These are phyloP conservation scores for Pseudococcus viburni DNA, from an alignment of 2,888 invertebrate genomes.

Conservation along the genomic window DNA sequence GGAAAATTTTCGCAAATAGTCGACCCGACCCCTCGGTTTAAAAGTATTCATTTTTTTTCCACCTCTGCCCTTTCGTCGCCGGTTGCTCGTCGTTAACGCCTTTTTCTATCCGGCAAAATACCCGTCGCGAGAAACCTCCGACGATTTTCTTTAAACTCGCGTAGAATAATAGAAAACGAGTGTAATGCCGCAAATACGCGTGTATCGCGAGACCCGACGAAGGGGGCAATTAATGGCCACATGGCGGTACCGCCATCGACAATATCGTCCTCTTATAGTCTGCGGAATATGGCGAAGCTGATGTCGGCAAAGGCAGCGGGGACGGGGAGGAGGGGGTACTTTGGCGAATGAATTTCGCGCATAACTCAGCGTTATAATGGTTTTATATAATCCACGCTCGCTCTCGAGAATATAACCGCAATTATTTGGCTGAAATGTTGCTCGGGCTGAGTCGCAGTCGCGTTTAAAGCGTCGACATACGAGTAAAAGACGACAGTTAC, in stretches of 20 bases:
- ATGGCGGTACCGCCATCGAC: background rate
- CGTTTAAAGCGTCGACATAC: too few species aligned
- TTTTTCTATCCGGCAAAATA: background rate
- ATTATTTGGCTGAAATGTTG: constrained; percentile 29
- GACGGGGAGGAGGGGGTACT: background rate
- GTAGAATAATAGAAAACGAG: background rate
- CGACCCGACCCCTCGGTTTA: background rate
- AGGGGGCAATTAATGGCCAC: constrained; percentile 13
- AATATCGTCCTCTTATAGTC: background rate
- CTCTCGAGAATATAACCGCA: constrained; percentile 14
- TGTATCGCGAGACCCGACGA: background rate
- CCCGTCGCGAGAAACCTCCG: background rate
- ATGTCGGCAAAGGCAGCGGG: background rate
- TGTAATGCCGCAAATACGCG: background rate
- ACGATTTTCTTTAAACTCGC: background rate
- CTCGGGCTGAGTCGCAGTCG: background rate
- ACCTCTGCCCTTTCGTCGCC: background rate
- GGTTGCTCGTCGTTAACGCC: background rate
- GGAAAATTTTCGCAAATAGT: background rate
- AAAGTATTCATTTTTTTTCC: background rate
- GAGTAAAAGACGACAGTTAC: constrained; percentile 12
- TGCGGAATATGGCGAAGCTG: background rate
- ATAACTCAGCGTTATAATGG: constrained; percentile 43
- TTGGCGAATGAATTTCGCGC: constrained; percentile 27
- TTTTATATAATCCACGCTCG: constrained; percentile 1